Base-by-base conservation (phyloP, 2,797 vertebrate genomes). In the Choloepus didactylus region DNA sequence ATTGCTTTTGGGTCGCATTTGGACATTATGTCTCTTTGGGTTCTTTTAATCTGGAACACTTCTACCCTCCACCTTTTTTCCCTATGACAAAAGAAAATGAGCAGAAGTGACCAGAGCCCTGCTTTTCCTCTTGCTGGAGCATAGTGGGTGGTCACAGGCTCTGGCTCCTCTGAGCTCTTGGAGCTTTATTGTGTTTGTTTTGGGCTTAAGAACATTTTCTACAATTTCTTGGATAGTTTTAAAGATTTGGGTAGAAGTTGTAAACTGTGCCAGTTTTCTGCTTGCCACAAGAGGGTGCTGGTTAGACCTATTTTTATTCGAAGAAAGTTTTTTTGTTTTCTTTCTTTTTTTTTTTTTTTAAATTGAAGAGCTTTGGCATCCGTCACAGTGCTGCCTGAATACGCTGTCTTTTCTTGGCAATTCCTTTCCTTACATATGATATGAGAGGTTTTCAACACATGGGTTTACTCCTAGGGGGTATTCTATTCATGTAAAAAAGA, bases 241-340 rank as follows among this genome's bases (percentile, higher is more conserved):
- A 64, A 44, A 31, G 60, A 35, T 77, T 83, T 91, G 38, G 25
- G 21, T 49, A 64, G 69, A 59, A 92, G 67, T 51, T 85, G 31
- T 46, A 73, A 80, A 76, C 10, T 2, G 14, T 60, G 54, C 66
- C 29, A 6, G 15, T n/a, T 97, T 93, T 93, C 29, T 62, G 96
- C 95, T 90, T 96, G 79, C 97, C 98, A 97, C 96, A 95, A 97
- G 98, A 79, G 97, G 97, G 97, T 83, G 95, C 96, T 97, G 85
- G 54, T 77, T 31, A 70, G n/a, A 89, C 44, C 77, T 31, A 41
- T 11, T 76, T 70, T 51, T 70, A 1, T 86, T 84, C 23, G 35
- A 83, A 67, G 83, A 80, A 76, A 19, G 51, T 2, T 35, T 1
- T 5, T 35, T 41, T 29, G 56, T 35, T 44, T 44, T 44, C 6